These are phyloP conservation scores for Alosa alosa DNA, from an alignment of 2,113 vertebrate genomes.

Conservation along the genomic window DNA sequence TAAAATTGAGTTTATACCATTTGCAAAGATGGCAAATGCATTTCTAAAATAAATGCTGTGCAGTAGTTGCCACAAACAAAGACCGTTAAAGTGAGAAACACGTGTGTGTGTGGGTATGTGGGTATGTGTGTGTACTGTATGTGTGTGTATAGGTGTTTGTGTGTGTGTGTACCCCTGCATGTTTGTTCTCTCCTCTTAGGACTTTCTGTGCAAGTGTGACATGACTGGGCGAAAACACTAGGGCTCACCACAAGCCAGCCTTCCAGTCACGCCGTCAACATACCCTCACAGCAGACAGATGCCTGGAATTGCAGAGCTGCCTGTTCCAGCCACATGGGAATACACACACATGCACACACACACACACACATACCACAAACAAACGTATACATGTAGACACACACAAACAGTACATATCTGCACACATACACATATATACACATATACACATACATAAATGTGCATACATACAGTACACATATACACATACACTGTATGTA, in stretches of 20 bases:
- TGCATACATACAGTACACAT: not conserved
- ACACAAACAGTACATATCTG: not conserved
- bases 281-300: not conserved
- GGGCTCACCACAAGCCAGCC: constrained; percentile 5
- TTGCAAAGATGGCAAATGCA: not conserved
- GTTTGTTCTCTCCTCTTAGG: not conserved
- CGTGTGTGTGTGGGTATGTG: no score
- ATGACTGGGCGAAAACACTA: constrained; percentile 18
- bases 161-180: not conserved
- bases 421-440: not conserved
- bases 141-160: not conserved
- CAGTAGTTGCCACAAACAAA: not conserved
- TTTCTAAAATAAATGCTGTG: not conserved
- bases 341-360: not conserved
- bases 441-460: not conserved
- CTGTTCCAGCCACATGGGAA: not conserved
- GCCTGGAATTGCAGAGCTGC: constrained; percentile 8
- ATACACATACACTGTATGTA: not conserved
- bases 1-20: not conserved
- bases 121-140: not conserved
- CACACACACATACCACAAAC: not conserved
- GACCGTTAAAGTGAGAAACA: not conserved
- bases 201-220: not conserved
- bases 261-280: not conserved
- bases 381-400: not conserved